Evolutionary conservation across 2,888 invertebrate species (phyloP), one percentile per base, ranked within the genome.

Genomic region (Junonia oenone): DNA sequence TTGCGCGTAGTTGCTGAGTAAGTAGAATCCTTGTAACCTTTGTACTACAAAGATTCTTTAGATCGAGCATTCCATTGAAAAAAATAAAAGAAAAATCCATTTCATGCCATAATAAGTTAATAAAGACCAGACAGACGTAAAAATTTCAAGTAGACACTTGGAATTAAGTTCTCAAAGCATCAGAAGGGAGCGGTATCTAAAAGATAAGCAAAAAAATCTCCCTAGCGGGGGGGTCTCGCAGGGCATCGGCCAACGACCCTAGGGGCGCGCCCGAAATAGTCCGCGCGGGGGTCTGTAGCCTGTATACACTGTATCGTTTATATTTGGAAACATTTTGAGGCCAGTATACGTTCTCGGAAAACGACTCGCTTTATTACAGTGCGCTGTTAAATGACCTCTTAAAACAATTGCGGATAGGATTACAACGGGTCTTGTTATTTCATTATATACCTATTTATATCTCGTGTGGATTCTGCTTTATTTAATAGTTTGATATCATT

Each of bases 181-280:
- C 43, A 45, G 53, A 58, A 59, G 64, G 62, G 64, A 61, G 63
- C 55, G 56, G 31, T 62, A 64, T 63, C 59, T 55, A 46, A 49
- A 51, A 66, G 66, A 67, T 65, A 66, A 66, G 64, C 61, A 68
- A 68, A 71, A 71, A 71, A 65, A 40, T 2, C 56, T 53, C 53
- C 66, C 63, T 63, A 57, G 58, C 55, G 64, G 64, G 66, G 66
- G 69, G 67, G 71, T 69, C 69, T 64, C 63, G 65, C 35, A 40
- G 58, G 56, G 57, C 53, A 50, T 37, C 57, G 64, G 60, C 52
- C 62, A 65, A 64, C 70, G 77, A 78, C 76, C 78, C 69, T 74
- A 72, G 75, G 75, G 76, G 76, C 72, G 74, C 70, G 68, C 68
- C 74, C 67, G 66, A 76, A 77, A 78, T 78, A 78, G 68, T 58